Evolutionary conservation across 2,888 invertebrate genomes (phyloP), one percentile per base, ranked within the genome.

Genomic region (Scelioninae gen. 1): DNA sequence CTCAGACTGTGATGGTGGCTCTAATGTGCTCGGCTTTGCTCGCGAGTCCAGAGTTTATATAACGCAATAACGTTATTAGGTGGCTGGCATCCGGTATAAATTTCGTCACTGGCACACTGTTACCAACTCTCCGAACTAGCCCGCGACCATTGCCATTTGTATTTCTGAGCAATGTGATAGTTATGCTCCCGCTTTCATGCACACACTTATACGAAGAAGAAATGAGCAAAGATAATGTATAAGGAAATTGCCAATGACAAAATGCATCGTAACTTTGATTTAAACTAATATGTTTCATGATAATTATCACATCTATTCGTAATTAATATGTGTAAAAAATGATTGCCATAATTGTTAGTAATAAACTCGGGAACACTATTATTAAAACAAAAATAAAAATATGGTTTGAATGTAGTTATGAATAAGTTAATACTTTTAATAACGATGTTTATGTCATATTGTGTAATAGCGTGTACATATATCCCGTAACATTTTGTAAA

Each of bases 1-100:
- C 86, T 85, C 86, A 77, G 79, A 84, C 85, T 85, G 86, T 86
- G 88, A 85, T 87, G 86, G 87, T 85, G 88, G 88, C 89, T 90
- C 90, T 90, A 90, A 90, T 89, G 89, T 80, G 87, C 83, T 78
- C 83, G 84, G 84, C n/a, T 84, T 83, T 83, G 82, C 87, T 85
- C 86, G 84, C 85, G 80, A 60, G 74, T 83, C 71, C 82, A 84
- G 86, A 88, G 88, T 89, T 91, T 90, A 90, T 89, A 89, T 90
- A 90, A 87, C 88, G 89, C 90, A 90, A 90, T 91, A 91, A 90
- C 90, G 88, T 91, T 91, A 91, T 91, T 91, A 91, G 90, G 89
- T 90, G 89, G 89, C 89, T 87, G 88, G 87, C 89, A 90, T 91
- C 90, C 91, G 90, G 90, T 90, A 89, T 91, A 90, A 91, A 91